phyloP scores from a whole-genome alignment of 2,113 vertebrate species.

The Arenaria interpres region DNA sequence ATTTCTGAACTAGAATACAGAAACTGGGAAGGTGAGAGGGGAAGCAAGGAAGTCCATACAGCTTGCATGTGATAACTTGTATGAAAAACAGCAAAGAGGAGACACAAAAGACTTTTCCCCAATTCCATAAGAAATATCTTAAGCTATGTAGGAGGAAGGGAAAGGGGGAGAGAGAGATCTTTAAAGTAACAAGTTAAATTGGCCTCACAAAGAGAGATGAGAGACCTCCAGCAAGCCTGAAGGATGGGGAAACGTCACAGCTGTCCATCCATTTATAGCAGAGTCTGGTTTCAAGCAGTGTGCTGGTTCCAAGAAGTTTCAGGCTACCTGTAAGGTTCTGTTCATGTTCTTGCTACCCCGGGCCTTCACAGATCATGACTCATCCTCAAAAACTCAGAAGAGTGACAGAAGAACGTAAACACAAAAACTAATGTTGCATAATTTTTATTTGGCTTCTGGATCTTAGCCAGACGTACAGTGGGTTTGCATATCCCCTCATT shows the following conservation, averaged over 20 bases:
- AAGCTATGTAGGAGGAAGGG: not conserved
- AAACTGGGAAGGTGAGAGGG: not conserved
- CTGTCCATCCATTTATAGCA: rapidly evolving
- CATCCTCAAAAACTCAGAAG: not conserved
- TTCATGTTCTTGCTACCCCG: not conserved
- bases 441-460: not conserved
- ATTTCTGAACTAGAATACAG: not conserved
- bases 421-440: not conserved
- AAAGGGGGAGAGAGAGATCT: not conserved
- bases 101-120: not conserved
- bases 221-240: not conserved
- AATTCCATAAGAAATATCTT: not conserved
- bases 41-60: not conserved
- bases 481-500: rapidly evolving
- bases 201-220: not conserved
- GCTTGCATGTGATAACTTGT: not conserved
- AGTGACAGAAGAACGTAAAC: not conserved
- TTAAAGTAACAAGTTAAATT: not conserved
- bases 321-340: not conserved
- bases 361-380: not conserved
- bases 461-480: not conserved
- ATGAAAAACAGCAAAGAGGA: not conserved
- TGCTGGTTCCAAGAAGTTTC: not conserved
- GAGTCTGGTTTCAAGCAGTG: not conserved
- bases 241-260: not conserved